Conservation (phyloP, 2,888 invertebrate genomes). For the Steinernema hermaphroditum region DNA sequence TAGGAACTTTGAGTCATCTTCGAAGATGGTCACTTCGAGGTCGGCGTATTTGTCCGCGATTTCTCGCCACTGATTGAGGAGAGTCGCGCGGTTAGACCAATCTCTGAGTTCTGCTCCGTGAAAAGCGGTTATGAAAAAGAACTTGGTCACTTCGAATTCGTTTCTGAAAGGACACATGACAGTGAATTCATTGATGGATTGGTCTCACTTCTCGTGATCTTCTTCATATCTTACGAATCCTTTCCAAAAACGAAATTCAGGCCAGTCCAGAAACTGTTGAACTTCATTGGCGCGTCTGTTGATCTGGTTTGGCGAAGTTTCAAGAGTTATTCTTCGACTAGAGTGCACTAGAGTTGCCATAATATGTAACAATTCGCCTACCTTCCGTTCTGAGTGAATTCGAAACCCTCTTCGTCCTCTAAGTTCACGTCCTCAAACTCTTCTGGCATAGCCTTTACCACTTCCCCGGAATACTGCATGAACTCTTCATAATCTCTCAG, state of each 20-base stretch:
- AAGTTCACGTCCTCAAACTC: slow-evolving; percentile 46
- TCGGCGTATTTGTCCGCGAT: slow-evolving; percentile 61
- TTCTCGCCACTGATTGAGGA: slow-evolving; percentile 57
- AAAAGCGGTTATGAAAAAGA: slow-evolving; percentile 62
- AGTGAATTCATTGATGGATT: not conserved
- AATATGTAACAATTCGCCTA: not conserved
- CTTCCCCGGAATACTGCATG: slow-evolving; percentile 44
- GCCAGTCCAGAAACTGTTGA: slow-evolving; percentile 62
- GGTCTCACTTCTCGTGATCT: slow-evolving; percentile 27
- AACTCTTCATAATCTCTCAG: slow-evolving; percentile 60
- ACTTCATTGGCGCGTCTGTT: slow-evolving; percentile 47
- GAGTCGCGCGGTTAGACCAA: slow-evolving; percentile 58
- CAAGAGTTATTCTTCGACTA: slow-evolving; percentile 14
- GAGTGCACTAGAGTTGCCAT: not conserved
- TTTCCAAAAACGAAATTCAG: slow-evolving; percentile 64
- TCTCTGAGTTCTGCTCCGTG: slow-evolving; percentile 54
- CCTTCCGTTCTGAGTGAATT: slow-evolving; percentile 41
- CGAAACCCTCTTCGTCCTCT: slow-evolving; percentile 27
- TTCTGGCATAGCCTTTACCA: slow-evolving; percentile 44
- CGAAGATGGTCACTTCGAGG: slow-evolving; percentile 58
- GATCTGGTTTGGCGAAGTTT: slow-evolving; percentile 13
- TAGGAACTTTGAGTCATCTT: slow-evolving; percentile 63
- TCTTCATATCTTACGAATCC: slow-evolving; percentile 57
- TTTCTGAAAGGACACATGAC: slow-evolving; percentile 33
- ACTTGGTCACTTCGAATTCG: slow-evolving; percentile 47